These are phyloP conservation scores for Dolomedes plantarius DNA, from an alignment of 2,888 invertebrate species.

Conservation along the genomic window DNA sequence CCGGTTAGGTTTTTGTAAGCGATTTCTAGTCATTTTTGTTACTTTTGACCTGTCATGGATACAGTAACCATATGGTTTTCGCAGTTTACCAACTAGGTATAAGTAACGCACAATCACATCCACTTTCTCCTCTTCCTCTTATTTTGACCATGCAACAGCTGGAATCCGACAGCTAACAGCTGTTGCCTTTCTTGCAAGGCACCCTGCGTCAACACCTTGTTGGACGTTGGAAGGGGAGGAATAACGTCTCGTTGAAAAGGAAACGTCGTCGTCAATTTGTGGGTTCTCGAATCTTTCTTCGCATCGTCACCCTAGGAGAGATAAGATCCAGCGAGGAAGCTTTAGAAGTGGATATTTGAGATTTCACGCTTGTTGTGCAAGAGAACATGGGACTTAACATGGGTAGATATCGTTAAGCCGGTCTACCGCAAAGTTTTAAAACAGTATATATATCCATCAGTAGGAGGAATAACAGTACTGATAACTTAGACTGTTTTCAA, in stretches of 20 bases:
- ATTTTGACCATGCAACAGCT: conserved; percentile 34
- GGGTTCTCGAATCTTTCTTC: background rate
- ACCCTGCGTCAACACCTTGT: conserved; percentile 30
- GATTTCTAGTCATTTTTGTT: no score
- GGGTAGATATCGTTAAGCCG: background rate
- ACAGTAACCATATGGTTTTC: background rate
- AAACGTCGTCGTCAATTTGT: conserved; percentile 56
- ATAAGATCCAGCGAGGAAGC: conserved; percentile 12
- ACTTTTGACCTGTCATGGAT: background rate
- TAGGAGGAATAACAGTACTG: no score
- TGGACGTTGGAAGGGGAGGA: conserved; percentile 12
- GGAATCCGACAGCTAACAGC: conserved; percentile 25
- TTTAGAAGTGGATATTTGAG: background rate
- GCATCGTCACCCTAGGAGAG: background rate
- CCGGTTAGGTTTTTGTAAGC: no score
- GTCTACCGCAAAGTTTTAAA: no score
- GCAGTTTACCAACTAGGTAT: background rate
- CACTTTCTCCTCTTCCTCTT: background rate
- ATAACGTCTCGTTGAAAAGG: conserved; percentile 39
- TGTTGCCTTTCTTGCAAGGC: conserved; percentile 39
- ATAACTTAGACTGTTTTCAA: no score
- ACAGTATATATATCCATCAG: no score
- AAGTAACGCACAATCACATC: background rate
- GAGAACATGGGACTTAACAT: background rate
- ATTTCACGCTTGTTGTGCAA: background rate